These are phyloP conservation scores for Parnassius orleans DNA, from an alignment of 2,888 invertebrate genomes.

Conservation along the genomic window DNA sequence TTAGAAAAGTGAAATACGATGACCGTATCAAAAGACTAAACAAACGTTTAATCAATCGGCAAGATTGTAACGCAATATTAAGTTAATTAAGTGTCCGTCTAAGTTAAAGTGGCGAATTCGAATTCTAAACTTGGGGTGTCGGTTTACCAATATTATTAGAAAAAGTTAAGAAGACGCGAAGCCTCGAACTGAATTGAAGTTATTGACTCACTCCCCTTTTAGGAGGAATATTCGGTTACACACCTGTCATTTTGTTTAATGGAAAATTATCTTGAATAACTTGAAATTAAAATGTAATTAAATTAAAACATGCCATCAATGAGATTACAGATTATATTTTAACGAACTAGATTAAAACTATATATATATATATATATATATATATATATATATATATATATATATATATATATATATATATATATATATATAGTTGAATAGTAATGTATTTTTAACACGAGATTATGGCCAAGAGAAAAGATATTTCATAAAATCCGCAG, in stretches of 20 bases:
- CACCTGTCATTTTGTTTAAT: slow-evolving; percentile 1
- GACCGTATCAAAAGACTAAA: slow-evolving; percentile 11
- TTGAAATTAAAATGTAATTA: background rate
- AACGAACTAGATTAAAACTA: too few species aligned
- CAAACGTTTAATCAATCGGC: slow-evolving; percentile 29
- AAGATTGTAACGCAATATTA: slow-evolving; percentile 36
- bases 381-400: too few species aligned
- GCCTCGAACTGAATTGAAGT: slow-evolving; percentile 20
- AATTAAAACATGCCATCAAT: too few species aligned
- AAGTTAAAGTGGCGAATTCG: slow-evolving; percentile 32
- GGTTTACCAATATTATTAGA: slow-evolving; percentile 34
- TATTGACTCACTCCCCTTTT: slow-evolving; percentile 10
- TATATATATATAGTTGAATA: too few species aligned
- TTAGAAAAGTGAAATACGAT: background rate
- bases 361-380: too few species aligned
- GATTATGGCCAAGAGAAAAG: too few species aligned
- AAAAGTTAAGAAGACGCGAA: slow-evolving; percentile 32
- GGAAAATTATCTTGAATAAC: background rate
- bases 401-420: too few species aligned
- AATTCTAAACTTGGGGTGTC: slow-evolving; percentile 35
- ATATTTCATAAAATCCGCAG: too few species aligned
- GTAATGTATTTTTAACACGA: too few species aligned
- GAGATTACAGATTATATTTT: too few species aligned
- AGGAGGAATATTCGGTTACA: slow-evolving; percentile 18
- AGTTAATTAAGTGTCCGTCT: slow-evolving; percentile 36